phyloP scores from a whole-genome alignment of 1,140 invertebrate genomes.

The Choristoneura fumiferana region DNA sequence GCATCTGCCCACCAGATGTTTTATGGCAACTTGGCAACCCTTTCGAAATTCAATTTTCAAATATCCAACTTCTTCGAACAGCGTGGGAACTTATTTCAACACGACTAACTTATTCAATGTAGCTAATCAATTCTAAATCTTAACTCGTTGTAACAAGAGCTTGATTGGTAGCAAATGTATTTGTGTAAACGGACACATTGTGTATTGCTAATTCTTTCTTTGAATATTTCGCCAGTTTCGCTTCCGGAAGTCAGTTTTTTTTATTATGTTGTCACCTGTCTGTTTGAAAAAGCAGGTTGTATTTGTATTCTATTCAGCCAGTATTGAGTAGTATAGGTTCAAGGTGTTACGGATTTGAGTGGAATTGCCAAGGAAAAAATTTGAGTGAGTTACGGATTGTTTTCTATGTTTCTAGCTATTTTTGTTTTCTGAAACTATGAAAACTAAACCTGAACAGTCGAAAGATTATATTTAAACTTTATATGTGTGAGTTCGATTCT shows the following conservation, averaged over 20 bases:
- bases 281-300: conserved; percentile 13
- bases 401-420: no score
- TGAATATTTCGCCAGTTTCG: conserved; percentile 42
- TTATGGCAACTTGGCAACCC: conserved; percentile 28
- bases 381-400: no score
- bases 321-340: conserved; percentile 23
- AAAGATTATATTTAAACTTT: no score
- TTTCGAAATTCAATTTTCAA: conserved; percentile 23
- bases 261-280: conserved; percentile 26
- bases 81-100: conserved; percentile 12
- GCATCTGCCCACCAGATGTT: conserved; percentile 37
- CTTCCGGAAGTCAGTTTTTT: conserved; percentile 43
- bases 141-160: not conserved
- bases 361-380: no score
- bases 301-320: not conserved
- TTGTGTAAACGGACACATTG: conserved; percentile 25
- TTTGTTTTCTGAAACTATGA: no score
- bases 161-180: no score
- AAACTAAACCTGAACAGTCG: no score
- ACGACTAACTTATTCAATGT: no score
- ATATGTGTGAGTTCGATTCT: no score
- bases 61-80: conserved; percentile 22
- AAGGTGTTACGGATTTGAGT: no score
- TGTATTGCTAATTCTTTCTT: conserved; percentile 47
- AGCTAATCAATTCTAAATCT: not conserved